Conservation (phyloP, 2,888 invertebrate genomes). For the Leucophora obtusa region DNA sequence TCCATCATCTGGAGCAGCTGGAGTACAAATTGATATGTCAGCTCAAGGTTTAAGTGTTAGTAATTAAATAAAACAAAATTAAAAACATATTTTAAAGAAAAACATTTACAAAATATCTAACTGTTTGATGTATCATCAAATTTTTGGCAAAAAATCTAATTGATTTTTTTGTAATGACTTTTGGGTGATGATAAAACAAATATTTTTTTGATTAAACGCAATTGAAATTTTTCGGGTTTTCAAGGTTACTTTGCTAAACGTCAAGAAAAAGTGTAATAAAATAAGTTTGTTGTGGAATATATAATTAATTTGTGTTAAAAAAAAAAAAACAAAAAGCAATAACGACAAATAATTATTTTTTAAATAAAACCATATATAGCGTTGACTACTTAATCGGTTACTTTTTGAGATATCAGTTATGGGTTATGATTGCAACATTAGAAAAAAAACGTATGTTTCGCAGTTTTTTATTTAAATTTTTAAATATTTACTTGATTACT, state of each 20-base stretch:
- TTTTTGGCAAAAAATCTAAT: slow-evolving; percentile 1
- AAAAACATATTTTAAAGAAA: background rate
- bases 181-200: slow-evolving; percentile 5
- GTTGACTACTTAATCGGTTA: no score
- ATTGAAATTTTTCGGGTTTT: slow-evolving; percentile 10
- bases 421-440: no score
- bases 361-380: no score
- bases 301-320: background rate
- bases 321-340: background rate
- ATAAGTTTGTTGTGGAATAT: background rate
- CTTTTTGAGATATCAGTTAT: no score
- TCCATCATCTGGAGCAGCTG: slow-evolving; percentile 70
- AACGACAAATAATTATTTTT: background rate
- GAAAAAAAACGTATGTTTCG: no score
- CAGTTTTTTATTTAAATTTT: no score
- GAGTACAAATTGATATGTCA: slow-evolving; percentile 56
- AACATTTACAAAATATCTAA: background rate
- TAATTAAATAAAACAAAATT: slow-evolving; percentile 9
- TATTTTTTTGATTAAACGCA: slow-evolving; percentile 21
- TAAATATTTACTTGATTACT: no score
- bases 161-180: background rate
- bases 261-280: slow-evolving; percentile 1
- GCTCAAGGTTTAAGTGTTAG: slow-evolving; percentile 62
- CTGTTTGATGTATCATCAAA: background rate
- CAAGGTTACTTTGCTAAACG: slow-evolving; percentile 25